Percentiles rank a stretch among this genome's conserved stretches.
These are phyloP conservation scores for Condylostylus longicornis DNA, from an alignment of 1,140 invertebrate genomes.

Conservation along the genomic window DNA sequence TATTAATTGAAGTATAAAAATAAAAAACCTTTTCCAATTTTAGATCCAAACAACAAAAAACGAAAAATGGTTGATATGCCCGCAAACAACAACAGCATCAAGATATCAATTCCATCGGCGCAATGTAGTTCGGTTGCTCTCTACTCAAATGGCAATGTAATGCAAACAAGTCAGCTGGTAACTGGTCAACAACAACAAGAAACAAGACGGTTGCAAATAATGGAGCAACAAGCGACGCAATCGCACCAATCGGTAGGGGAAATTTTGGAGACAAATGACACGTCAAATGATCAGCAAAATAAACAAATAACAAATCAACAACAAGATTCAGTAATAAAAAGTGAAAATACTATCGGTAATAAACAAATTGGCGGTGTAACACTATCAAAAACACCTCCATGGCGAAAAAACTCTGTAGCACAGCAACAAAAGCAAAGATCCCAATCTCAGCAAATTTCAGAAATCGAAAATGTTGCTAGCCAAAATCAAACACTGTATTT, in stretches of 20 bases:
- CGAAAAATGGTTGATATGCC: neutral
- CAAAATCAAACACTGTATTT: neutral
- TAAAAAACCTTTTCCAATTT: too few relatives aligned
- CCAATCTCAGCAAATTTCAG: constrained; percentile 13
- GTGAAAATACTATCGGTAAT: neutral
- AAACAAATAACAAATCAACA: too few relatives aligned
- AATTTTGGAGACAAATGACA: too few relatives aligned
- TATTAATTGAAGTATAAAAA: too few relatives aligned
- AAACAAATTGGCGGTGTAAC: constrained; percentile 1
- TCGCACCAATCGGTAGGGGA: neutral
- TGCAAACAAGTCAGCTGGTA: constrained; percentile 1
- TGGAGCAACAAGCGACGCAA: neutral
- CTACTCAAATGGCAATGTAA: constrained; percentile 1
- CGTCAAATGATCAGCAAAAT: too few relatives aligned
- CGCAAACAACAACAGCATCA: too few relatives aligned
- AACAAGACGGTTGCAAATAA: too few relatives aligned
- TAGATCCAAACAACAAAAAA: neutral
- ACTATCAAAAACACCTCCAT: constrained; percentile 39
- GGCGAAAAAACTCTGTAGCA: constrained; percentile 41
- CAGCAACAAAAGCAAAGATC: constrained; percentile 21
- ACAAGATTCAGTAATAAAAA: too few relatives aligned
- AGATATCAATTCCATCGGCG: neutral
- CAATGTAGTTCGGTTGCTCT: neutral
- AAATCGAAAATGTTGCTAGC: neutral
- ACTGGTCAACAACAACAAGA: neutral